A percentile compares a stretch with the other conserved stretches of the same genome.
These are phyloP conservation scores for Cyanistes caeruleus DNA, from an alignment of 2,113 vertebrate genomes.

Conservation along the genomic window DNA sequence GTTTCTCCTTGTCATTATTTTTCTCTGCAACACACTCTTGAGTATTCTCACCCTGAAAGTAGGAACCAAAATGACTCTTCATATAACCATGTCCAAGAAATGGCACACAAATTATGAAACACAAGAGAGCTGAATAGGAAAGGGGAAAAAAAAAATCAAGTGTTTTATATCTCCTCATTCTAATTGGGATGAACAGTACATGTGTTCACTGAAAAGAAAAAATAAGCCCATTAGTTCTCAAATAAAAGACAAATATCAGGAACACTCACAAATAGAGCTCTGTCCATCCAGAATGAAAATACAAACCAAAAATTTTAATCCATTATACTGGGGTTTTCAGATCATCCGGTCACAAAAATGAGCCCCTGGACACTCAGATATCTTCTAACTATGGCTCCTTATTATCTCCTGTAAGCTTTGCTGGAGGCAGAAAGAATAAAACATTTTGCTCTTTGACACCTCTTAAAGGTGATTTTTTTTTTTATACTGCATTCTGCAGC, in stretches of 20 bases:
- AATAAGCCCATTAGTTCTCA: conserved; percentile 49
- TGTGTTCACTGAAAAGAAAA: conserved; percentile 26
- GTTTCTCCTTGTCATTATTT: not conserved
- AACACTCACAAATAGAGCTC: conserved; percentile 18
- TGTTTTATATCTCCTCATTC: conserved; percentile 19
- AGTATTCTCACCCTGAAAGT: not conserved
- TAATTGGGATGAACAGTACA: conserved; percentile 49
- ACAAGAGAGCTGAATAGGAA: conserved; percentile 5
- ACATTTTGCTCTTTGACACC: not conserved
- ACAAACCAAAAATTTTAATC: not conserved
- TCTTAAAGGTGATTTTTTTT: not conserved
- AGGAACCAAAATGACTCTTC: not conserved
- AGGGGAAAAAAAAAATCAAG: not conserved
- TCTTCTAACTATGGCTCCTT: not conserved
- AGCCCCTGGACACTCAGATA: not conserved
- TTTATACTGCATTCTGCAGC: not conserved
- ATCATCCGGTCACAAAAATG: not conserved
- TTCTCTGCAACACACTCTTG: not conserved
- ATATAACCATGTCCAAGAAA: conserved; percentile 5
- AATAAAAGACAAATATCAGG: conserved; percentile 27
- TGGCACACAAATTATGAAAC: conserved; percentile 48
- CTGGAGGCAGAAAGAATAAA: not conserved
- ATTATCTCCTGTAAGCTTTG: not conserved
- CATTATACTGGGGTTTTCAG: not conserved
- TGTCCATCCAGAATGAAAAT: conserved; percentile 5